phyloP scores from a whole-genome alignment of 2,888 invertebrate species.

The Cosmorhoe ocellata region DNA sequence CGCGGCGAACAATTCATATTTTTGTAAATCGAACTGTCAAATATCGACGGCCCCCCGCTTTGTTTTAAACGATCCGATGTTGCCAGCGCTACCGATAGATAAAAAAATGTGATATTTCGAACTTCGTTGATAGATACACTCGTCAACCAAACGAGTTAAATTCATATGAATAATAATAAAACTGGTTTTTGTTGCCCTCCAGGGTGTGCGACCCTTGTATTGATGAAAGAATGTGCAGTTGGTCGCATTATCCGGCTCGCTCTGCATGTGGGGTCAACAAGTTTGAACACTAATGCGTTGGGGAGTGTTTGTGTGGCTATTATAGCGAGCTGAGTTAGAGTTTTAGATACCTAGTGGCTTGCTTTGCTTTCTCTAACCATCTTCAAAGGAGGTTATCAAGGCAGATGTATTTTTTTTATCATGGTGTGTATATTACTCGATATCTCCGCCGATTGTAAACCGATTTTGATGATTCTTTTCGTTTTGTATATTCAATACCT shows the following conservation, averaged over 20 bases:
- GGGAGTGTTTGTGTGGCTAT: conserved; percentile 44
- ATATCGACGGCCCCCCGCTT: conserved; percentile 62
- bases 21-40: conserved; percentile 52
- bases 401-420: no score
- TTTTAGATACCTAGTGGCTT: no score
- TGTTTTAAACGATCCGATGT: conserved; percentile 61
- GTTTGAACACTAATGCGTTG: conserved; percentile 59
- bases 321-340: no score
- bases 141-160: conserved; percentile 58
- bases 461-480: no score
- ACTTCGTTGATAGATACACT: conserved; percentile 63
- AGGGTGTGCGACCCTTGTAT: conserved; percentile 71
- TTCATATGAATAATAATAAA: conserved; percentile 71
- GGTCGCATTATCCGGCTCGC: conserved; percentile 46
- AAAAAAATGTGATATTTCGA: conserved; percentile 49
- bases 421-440: no score
- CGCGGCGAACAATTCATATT: conserved; percentile 42
- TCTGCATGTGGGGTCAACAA: conserved; percentile 69
- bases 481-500: no score
- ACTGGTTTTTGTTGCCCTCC: conserved; percentile 68
- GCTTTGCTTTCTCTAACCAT: conserved; percentile 12
- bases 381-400: no score
- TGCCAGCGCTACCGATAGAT: conserved; percentile 54
- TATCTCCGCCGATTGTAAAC: no score
- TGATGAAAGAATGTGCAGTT: conserved; percentile 74